Evolutionary conservation across 2,888 invertebrate genomes (phyloP).

Genomic region (Octodonta nipae): DNA sequence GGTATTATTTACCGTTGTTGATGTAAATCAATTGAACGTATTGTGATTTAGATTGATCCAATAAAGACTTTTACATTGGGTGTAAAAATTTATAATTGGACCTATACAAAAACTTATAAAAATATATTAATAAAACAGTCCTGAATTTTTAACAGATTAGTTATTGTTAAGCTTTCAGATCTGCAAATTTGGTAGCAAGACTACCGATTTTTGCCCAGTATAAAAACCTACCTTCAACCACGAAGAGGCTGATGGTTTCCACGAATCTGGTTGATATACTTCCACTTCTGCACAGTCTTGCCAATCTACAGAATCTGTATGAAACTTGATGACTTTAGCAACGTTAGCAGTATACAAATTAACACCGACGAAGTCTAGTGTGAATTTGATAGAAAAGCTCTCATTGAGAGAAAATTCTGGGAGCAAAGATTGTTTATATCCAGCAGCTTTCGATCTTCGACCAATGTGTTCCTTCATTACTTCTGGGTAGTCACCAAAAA

Average conservation of each 20-base stretch:
- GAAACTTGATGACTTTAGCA: constrained; percentile 28
- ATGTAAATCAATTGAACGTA: too few species aligned
- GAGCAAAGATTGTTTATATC: constrained; percentile 45
- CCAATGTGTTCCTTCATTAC: constrained; percentile 47
- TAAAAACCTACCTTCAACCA: constrained; percentile 13
- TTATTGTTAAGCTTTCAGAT: too few species aligned
- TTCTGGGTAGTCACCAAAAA: constrained; percentile 52
- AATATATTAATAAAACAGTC: too few species aligned
- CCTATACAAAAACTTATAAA: too few species aligned
- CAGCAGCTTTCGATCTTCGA: constrained; percentile 43
- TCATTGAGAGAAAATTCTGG: constrained; percentile 48
- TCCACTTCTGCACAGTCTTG: constrained; percentile 5
- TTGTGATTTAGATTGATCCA: too few species aligned
- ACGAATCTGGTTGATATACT: constrained; percentile 5
- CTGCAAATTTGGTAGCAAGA: too few species aligned
- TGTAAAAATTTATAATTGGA: too few species aligned
- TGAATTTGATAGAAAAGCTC: constrained; percentile 39
- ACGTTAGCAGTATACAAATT: constrained; percentile 57
- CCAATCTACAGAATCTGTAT: constrained; percentile 34
- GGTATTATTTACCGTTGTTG: too few species aligned
- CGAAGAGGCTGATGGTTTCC: constrained; percentile 8
- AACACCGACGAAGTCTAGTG: constrained; percentile 59
- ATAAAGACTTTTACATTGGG: too few species aligned
- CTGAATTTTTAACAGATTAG: too few species aligned
- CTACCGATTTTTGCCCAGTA: too few species aligned